These are phyloP conservation scores for Phallusia fumigata DNA, from an alignment of 23 tunicate genomes.

Conservation along the genomic window DNA sequence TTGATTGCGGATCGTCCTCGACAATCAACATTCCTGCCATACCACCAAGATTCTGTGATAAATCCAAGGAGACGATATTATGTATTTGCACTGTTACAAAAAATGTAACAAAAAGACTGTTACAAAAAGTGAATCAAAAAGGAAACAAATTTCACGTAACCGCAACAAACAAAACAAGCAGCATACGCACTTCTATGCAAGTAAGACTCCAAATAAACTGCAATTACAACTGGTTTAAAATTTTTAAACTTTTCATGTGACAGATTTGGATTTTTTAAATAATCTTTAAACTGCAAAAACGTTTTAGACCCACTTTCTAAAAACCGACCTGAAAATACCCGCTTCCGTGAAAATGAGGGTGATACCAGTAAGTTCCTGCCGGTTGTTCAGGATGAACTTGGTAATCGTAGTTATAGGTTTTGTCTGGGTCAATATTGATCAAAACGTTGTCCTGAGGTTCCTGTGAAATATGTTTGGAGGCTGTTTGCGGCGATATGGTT, in stretches of 20 bases:
- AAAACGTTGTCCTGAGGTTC: conserved; percentile 25
- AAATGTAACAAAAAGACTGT: too few relatives aligned
- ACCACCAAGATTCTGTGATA: conserved; percentile 37
- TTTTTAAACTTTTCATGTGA: too few relatives aligned
- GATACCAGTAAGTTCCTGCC: conserved; percentile 59
- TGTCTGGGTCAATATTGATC: conserved; percentile 13
- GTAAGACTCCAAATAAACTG: too few relatives aligned
- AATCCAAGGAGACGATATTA: too few relatives aligned
- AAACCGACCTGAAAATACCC: conserved; percentile 8
- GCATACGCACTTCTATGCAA: too few relatives aligned
- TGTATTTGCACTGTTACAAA: too few relatives aligned
- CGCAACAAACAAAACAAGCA: too few relatives aligned
- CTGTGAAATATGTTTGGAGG: neutral
- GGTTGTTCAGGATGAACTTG: conserved; percentile 41
- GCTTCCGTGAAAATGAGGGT: conserved; percentile 45
- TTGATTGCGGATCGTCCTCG: conserved; percentile 42
- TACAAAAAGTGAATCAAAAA: too few relatives aligned
- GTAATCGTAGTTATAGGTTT: conserved; percentile 16
- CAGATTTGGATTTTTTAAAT: neutral
- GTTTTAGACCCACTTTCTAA: neutral
- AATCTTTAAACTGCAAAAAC: neutral
- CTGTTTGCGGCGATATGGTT: too few relatives aligned
- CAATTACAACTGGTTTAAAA: too few relatives aligned
- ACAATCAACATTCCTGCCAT: conserved; percentile 75
- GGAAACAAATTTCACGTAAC: too few relatives aligned